Evolutionary conservation across 2,797 vertebrate genomes (phyloP), one percentile per base, ranked within the genome.

Genomic region (Pelobates cultripes): DNA sequence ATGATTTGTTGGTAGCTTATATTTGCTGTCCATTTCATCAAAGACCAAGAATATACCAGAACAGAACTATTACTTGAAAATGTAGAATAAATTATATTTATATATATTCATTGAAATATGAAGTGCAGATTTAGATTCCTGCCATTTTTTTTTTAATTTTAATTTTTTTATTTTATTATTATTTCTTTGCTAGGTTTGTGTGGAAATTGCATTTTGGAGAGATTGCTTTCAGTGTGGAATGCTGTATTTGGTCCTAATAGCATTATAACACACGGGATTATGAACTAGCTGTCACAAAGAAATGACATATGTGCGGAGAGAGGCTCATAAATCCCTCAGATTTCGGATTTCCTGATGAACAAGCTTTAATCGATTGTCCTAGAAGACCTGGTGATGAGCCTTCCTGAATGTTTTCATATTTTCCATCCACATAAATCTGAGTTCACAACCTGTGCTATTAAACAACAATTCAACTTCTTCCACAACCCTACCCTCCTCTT

Each of bases 311-410:
- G 66, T 12, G 28, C 17, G 60, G 63, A 57, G 70, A 53, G 75
- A 53, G 75, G 12, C 63, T 51, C 70, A 72, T 83, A 78, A 78
- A 83, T 83, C 75, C 68, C 42, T 51, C 41, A 57, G 44, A 78
- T 78, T 78, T 83, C 43, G 70, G 76, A 74, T 83, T 78, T 74
- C 51, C 70, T 83, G 53, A 70, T 51, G 64, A 78, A 78, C 81
- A 74, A 73, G 64, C n/a, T 83, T 78, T 83, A 83, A 83, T 83
- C 81, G 64, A 83, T 83, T 83, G 81, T 83, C n/a, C 28, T 72
- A 43, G 66, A 61, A 60, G 71, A 78, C 76, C 73, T 47, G 13
- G 63, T 63, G 81, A 82, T 82, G 75, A 78, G 81, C 70, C 76
- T 73, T 14, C 63, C 63, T 47, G 81, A 83, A 78, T 74, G 81